Base-by-base conservation (phyloP, 2,888 invertebrate genomes). In the Orgyia antiqua region DNA sequence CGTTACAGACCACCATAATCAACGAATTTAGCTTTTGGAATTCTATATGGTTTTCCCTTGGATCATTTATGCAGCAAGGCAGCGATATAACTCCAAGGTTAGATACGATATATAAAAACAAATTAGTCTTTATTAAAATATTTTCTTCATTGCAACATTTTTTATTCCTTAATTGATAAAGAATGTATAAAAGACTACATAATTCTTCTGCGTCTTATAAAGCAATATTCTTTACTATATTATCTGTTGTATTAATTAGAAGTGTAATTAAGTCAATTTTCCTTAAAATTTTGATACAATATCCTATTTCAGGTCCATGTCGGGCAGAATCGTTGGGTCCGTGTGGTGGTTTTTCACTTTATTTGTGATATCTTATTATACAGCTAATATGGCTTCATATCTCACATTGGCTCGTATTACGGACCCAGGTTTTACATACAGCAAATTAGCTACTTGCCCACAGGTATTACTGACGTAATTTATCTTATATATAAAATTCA, bases 301-400 rank as follows among this genome's bases (percentile, higher is more conserved):
- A n/a, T n/a, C n/a, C 2, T 31, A 30, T 66, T 68, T 28, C 55
- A 89, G 94, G 61, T 94, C 94, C 1, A 87, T 94, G 36, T 95
- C 96, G 3, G 96, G 96, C 1, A 89, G 98, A 29, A 97, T 99
- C 48, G 98, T 98, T 0, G 96, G 97, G 21, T 92, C 94, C 13
- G 97, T 97, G 2, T 99, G 99, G 99, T 99, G 98, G 97, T 98
- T 98, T 76, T 99, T 99, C 77, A 96, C 98, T 0, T 87, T 99
- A 42, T 96, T 99, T 57, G 90, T 99, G 30, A 94, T 98, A 56
- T 97, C 97, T 11, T 97, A 97, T 15, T 99, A 99, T 77, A 99
- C 98, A 15, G 99, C 99, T 45, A 99, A 98, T 77, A 88, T 99
- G 68, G 95, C 97, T 9, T 98, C 99, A 6, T 97, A 97, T 72